These are phyloP conservation scores for Pogonocichla stellata DNA, from an alignment of 2,113 vertebrate species.

Conservation along the genomic window DNA sequence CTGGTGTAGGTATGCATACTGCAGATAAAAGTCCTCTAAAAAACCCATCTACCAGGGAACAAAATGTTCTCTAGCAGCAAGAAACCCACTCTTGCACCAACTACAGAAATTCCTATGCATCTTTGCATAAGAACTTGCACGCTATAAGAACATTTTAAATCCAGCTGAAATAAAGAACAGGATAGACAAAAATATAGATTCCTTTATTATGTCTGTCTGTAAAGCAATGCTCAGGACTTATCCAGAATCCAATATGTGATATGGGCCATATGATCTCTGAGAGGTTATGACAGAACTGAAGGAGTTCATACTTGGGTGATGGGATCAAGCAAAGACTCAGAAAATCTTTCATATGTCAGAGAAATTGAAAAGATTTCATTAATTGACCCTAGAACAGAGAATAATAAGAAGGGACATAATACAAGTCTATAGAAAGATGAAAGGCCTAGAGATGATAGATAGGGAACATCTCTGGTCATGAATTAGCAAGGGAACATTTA, in stretches of 20 bases:
- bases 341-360: background rate
- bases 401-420: background rate
- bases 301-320: background rate
- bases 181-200: background rate
- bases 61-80: background rate
- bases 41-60: background rate
- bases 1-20: background rate
- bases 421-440: background rate
- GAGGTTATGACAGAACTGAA: background rate
- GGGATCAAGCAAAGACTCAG: background rate
- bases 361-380: background rate
- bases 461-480: background rate
- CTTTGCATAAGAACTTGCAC: background rate
- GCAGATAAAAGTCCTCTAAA: background rate
- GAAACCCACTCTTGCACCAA: background rate
- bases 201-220: background rate
- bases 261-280: background rate
- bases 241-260: background rate
- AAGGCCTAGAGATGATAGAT: background rate
- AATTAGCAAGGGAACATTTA: background rate
- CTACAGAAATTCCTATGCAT: background rate
- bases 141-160: background rate
- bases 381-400: background rate
- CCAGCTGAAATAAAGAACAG: background rate
- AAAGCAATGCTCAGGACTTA: background rate